Conservation (phyloP, 2,113 vertebrate genomes). For the Lepisosteus osseus region DNA sequence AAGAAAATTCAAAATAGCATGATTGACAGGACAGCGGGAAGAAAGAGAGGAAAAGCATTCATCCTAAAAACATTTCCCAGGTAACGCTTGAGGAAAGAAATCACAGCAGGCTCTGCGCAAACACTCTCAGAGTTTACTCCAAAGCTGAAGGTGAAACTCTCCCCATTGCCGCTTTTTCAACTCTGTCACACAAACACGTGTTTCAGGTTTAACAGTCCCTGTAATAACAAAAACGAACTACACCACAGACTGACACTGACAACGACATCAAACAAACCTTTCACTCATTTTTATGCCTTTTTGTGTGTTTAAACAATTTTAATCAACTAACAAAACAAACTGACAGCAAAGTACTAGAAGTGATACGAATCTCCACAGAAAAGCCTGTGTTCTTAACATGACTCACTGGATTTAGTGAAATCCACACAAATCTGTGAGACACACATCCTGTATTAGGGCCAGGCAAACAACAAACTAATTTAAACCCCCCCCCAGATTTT, state of each 20-base stretch:
- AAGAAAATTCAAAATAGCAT: conserved; percentile 92
- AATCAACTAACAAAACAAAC: no score
- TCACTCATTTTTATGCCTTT: neutral
- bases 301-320: neutral
- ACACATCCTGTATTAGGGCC: no score
- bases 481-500: no score
- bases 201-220: neutral
- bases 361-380: no score
- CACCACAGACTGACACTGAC: neutral
- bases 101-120: no score
- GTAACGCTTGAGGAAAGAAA: no score
- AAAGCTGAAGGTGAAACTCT: neutral
- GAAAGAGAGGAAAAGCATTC: neutral
- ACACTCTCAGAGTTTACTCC: neutral
- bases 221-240: neutral
- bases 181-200: neutral
- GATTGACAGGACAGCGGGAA: conserved; percentile 51
- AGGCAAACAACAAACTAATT: no score
- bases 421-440: no score
- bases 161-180: neutral
- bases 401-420: no score
- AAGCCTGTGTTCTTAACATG: no score
- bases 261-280: neutral
- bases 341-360: no score
- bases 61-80: neutral